Evolutionary conservation across 2,113 vertebrate genomes (phyloP), one percentile per base, ranked within the genome.

Genomic region (Saccopteryx bilineata): DNA sequence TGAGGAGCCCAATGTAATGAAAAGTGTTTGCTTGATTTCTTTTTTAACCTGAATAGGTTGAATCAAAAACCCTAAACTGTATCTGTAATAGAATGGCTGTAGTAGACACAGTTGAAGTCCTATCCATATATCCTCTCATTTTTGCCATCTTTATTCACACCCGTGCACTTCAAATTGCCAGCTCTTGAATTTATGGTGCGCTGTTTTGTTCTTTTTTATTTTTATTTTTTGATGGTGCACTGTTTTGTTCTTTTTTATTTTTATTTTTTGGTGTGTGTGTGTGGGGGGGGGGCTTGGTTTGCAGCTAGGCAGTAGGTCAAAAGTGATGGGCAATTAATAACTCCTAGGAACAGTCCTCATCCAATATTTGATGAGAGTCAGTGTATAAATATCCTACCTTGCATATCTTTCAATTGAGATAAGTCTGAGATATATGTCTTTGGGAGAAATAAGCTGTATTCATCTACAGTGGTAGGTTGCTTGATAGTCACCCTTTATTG

Each of bases 21-120:
- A 95, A 90, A 78, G 3, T 93, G 31, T 68, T 90, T 91, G 46
- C 52, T 85, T 86, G 56, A 91, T 89, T 91, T 94, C 11, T 72
- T 92, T 94, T 54, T 76, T 46, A 66, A 78, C 58, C 14, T 56
- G 9, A 87, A 58, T 74, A 88, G 5, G 5, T 78, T 94, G 66
- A 95, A 66, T 87, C 7, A 92, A 92, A 66, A 92, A 66, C 39
- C 26, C 28, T 92, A 66, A 52, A 78, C 6, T 78, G 66, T 85
- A 85, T 93, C 26, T 95, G 8, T 94, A 87, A 88, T 85, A 75
- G 94, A 7, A 71, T 56, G 72, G 15, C 63, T 88, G 5, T 85
- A 78, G 9, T 58, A 90, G 33, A 90, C 24, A 63, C 26, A 94
- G 19, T 50, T 81, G 54, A 60, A 24, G 11, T 72, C 23, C 33